Conservation (phyloP, 1,140 invertebrate genomes). For the Neoseiulus cucumeris region DNA sequence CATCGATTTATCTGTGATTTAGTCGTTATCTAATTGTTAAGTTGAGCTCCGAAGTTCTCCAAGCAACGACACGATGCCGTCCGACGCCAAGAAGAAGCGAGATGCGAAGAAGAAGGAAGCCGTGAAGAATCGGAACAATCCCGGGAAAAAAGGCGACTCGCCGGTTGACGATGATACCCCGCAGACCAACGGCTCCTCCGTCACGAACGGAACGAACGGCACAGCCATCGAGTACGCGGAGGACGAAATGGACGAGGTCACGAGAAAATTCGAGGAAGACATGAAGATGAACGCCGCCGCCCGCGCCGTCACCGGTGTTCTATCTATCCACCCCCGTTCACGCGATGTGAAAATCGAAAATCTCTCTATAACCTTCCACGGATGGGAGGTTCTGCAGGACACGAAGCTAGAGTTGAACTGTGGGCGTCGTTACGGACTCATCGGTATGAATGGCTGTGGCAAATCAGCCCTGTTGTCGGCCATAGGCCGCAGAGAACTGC, state of each 20-base stretch:
- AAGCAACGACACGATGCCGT: slow-evolving; percentile 49
- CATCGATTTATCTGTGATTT: no score
- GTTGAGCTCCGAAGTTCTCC: no score
- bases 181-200: slow-evolving; percentile 3
- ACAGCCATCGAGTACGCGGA: not conserved
- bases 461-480: slow-evolving; percentile 83
- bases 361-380: slow-evolving; percentile 95
- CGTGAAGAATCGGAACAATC: slow-evolving; percentile 38
- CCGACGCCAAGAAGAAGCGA: slow-evolving; percentile 88
- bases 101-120: slow-evolving; percentile 93
- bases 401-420: slow-evolving; percentile 91
- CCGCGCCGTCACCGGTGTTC: slow-evolving; percentile 74
- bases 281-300: slow-evolving; percentile 77
- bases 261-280: slow-evolving; percentile 68
- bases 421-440: slow-evolving; percentile 80
- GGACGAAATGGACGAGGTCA: slow-evolving; percentile 45
- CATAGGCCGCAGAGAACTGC: slow-evolving; percentile 77
- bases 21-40: no score
- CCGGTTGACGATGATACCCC: slow-evolving; percentile 5
- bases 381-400: slow-evolving; percentile 80
- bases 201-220: not conserved
- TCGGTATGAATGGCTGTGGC: slow-evolving; percentile 91
- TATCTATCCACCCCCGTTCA: slow-evolving; percentile 81
- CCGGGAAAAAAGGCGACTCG: slow-evolving; percentile 12
- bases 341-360: slow-evolving; percentile 92